phyloP scores from a whole-genome alignment of 2,797 vertebrate genomes.

The Oreonectes daqikongensis region DNA sequence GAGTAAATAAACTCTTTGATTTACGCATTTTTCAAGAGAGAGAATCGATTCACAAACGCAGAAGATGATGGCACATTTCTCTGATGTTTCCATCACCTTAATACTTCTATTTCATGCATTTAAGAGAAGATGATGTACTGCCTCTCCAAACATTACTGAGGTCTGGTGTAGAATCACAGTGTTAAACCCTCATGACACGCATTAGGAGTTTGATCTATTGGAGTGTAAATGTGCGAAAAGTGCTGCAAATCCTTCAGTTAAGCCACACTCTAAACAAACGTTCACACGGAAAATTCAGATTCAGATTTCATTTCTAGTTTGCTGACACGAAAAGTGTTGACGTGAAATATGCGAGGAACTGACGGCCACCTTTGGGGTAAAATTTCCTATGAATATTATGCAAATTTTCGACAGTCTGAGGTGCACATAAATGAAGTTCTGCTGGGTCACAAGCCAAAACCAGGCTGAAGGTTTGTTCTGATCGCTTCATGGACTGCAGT shows the following conservation, averaged over 20 bases:
- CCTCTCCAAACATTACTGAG: slow-evolving; percentile 38
- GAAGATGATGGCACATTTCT: slow-evolving; percentile 33
- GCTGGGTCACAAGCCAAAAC: background rate
- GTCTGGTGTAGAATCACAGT: slow-evolving; percentile 28
- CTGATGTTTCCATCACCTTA: slow-evolving; percentile 27
- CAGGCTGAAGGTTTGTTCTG: background rate
- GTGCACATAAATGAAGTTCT: slow-evolving; percentile 45
- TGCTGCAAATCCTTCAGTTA: slow-evolving; percentile 57
- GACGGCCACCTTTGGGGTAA: slow-evolving; percentile 61
- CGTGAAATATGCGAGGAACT: slow-evolving; percentile 41
- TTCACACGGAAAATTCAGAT: slow-evolving; percentile 59
- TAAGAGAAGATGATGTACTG: slow-evolving; percentile 20
- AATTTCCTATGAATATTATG: slow-evolving; percentile 74
- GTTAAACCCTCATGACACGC: slow-evolving; percentile 49
- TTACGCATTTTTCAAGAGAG: slow-evolving; percentile 28
- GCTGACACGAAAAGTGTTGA: slow-evolving; percentile 32
- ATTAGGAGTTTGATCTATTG: slow-evolving; percentile 51
- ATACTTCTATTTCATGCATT: slow-evolving; percentile 45
- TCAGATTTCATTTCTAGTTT: slow-evolving; percentile 54
- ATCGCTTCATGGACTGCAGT: background rate
- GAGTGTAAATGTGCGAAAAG: slow-evolving; percentile 53
- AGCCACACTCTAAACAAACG: slow-evolving; percentile 58
- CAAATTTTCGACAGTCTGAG: slow-evolving; percentile 66
- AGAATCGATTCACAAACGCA: slow-evolving; percentile 38
- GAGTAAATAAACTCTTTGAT: slow-evolving; percentile 52